phyloP scores from a whole-genome alignment of 2,113 vertebrate genomes.

The Eudyptes chrysolophus region DNA sequence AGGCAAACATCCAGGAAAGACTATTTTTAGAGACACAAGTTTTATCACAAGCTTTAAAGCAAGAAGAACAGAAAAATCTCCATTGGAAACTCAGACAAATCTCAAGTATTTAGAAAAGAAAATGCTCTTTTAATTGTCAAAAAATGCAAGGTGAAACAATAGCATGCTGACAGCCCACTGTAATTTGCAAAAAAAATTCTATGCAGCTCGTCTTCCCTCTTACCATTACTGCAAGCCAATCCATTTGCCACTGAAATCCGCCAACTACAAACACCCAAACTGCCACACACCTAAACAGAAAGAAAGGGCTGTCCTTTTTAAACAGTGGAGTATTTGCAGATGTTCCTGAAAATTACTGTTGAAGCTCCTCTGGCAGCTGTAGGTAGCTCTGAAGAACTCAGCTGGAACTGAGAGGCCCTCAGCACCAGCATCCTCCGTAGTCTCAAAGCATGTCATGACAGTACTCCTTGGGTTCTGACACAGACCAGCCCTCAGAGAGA shows the following conservation, averaged over 20 bases:
- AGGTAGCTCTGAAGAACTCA: background rate
- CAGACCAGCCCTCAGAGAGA: background rate
- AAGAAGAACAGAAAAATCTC: background rate
- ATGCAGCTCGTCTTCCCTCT: background rate
- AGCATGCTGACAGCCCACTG: background rate
- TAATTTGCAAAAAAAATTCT: background rate
- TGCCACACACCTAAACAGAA: background rate
- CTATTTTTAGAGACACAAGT: background rate
- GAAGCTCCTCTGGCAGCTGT: background rate
- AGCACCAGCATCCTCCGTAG: background rate
- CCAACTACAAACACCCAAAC: background rate
- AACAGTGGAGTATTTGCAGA: background rate
- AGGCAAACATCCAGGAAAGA: background rate
- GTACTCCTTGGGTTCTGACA: background rate
- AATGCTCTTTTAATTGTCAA: background rate
- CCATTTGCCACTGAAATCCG: background rate
- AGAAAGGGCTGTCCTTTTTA: background rate
- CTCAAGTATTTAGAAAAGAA: background rate
- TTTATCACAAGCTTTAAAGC: background rate
- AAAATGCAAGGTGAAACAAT: background rate
- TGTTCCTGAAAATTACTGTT: background rate
- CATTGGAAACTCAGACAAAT: background rate
- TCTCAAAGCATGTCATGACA: background rate
- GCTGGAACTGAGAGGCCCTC: background rate
- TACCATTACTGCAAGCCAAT: background rate